Base-by-base conservation (phyloP, 2,113 vertebrate genomes). In the Myotis yumanensis region DNA sequence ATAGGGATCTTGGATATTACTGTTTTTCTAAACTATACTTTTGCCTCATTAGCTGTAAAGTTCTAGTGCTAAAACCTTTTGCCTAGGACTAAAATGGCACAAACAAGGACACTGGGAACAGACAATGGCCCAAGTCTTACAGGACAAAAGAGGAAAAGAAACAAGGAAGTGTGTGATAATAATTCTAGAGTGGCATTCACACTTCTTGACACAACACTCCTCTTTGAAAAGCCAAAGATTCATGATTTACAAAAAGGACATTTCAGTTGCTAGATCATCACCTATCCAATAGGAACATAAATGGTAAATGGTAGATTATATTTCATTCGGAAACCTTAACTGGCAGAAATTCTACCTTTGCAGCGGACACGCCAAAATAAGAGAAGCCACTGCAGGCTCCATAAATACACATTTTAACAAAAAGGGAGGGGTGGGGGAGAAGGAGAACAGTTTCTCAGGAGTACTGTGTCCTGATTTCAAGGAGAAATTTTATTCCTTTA, bases 331-430 rank as follows among this genome's bases (percentile, higher is more conserved):
- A 94, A 94, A 96, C 62, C 37, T 91, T 89, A 85, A 94, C 81
- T 46, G 73, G 73, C 57, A 93, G 88, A 90, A 96, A 94, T 73
- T 95, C 87, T 94, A 82, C 84, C 88, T 95, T 90, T 46, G 48
- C 4, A 83, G 64, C 10, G 72, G n/a, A 35, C 11, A 95, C 66
- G 71, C 37, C 73, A 79, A 73, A 84, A 95, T 68, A 94, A 87
- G 37, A 95, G 68, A 57, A 84, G 68, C 54, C 15, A 91, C 57
- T 2, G 57, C n/a, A 86, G 57, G 16, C 32, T 89, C 82, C 46
- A 69, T 71, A 90, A 95, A 76, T 20, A 73, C 17, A 91, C 59
- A 85, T 68, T 73, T 88, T 90, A 81, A 96, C 80, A 57, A 79
- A 76, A 84, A 22, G 28, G 30, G 30, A 30, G 17, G 11, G 37